A percentile compares a stretch with the other conserved stretches of the same genome.
Evolutionary conservation across 2,797 vertebrate genomes (phyloP).

Genomic region (Cygnus olor): DNA sequence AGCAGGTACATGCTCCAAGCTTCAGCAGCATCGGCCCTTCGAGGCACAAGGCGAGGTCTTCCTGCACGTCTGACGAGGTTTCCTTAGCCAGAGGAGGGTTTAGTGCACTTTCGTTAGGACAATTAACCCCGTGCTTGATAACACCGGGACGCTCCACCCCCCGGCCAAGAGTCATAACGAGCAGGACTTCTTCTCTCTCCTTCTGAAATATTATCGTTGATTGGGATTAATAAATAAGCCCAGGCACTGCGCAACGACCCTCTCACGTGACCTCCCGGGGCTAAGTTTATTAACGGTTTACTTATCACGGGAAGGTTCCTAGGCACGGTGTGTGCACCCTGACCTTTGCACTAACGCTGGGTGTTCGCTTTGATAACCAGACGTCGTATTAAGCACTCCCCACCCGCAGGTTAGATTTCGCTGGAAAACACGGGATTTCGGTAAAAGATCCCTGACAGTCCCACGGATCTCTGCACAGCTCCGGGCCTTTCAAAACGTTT

Average conservation of each 20-base stretch:
- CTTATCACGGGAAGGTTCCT: background rate
- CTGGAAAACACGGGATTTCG: background rate
- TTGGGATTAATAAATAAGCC: background rate
- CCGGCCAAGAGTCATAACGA: fast-evolving
- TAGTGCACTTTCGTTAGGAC: background rate
- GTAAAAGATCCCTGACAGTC: background rate
- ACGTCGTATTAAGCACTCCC: background rate
- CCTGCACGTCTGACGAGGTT: background rate
- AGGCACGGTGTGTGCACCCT: no score
- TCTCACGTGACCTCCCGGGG: fast-evolving
- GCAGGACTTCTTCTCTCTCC: background rate
- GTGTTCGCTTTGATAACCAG: background rate
- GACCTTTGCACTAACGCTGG: background rate
- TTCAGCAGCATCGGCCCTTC: fast-evolving
- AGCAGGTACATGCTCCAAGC: background rate
- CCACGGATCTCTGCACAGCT: fast-evolving
- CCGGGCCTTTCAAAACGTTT: background rate
- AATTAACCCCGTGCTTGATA: background rate
- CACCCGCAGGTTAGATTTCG: background rate
- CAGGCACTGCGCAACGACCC: fast-evolving
- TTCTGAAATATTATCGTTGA: fast-evolving
- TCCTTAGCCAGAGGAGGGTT: background rate
- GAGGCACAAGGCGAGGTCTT: fast-evolving
- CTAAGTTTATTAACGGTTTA: background rate
- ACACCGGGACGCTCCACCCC: fast-evolving